Conservation (phyloP, 1,140 invertebrate genomes). For the Pseudomyrmex flavicornis region DNA sequence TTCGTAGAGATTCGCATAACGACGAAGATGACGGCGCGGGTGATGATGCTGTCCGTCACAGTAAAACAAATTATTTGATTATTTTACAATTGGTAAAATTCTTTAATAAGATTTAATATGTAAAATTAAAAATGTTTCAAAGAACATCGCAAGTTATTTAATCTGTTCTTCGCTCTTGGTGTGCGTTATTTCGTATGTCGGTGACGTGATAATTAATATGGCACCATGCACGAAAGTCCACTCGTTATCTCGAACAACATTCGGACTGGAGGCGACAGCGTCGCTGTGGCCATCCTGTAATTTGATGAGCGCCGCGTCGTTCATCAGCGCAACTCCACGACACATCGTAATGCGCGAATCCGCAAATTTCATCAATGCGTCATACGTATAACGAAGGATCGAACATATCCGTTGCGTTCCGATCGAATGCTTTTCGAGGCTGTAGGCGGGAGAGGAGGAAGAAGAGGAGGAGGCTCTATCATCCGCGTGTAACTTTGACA, state of each 20-base stretch:
- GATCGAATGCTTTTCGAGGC: constrained; percentile 31
- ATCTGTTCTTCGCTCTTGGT: constrained; percentile 14
- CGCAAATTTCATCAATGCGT: constrained; percentile 55
- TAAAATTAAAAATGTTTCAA: not conserved
- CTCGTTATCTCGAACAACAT: constrained; percentile 57
- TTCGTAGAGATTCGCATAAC: constrained; percentile 22
- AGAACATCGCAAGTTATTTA: constrained; percentile 12
- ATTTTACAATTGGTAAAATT: not conserved
- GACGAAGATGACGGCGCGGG: not conserved
- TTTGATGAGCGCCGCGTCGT: constrained; percentile 39
- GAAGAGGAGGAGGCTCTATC: not conserved
- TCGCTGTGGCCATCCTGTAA: constrained; percentile 28
- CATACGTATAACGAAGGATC: constrained; percentile 55
- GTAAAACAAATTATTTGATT: constrained; percentile 19
- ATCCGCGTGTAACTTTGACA: constrained; percentile 28
- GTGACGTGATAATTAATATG: constrained; percentile 37
- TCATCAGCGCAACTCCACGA: constrained; percentile 52
- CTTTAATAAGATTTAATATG: no score
- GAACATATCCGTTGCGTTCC: constrained; percentile 34
- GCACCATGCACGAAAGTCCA: constrained; percentile 25
- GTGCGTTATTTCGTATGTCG: not conserved
- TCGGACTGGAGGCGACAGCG: constrained; percentile 2
- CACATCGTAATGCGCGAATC: constrained; percentile 43
- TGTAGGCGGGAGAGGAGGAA: not conserved
- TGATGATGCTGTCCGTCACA: constrained; percentile 21